Percentiles rank a stretch among this genome's conserved stretches.
phyloP scores from a whole-genome alignment of 2,888 invertebrate genomes.

The Drosophila borborema region DNA sequence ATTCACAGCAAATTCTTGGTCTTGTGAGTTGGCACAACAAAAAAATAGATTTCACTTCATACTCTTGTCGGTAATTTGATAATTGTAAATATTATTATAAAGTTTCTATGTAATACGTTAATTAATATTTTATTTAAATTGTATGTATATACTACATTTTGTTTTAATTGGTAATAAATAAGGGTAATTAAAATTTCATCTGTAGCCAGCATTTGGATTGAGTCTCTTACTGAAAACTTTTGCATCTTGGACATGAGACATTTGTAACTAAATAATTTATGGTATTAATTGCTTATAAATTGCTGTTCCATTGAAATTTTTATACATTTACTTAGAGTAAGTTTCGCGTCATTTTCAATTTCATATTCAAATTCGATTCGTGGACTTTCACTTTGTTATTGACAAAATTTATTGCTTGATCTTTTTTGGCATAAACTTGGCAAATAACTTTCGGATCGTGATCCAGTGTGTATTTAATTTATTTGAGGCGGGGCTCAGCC shows the following conservation, averaged over 20 bases:
- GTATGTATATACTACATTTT: not conserved
- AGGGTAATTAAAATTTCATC: no score
- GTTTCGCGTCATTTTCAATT: not conserved
- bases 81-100: not conserved
- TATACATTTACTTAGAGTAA: no score
- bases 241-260: not conserved
- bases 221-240: not conserved
- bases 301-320: not conserved
- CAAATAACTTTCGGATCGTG: slow-evolving; percentile 4
- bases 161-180: no score
- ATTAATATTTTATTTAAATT: not conserved
- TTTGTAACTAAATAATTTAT: not conserved
- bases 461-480: not conserved
- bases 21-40: no score
- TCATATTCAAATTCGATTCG: not conserved
- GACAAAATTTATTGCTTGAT: not conserved
- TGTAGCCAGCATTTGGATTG: no score
- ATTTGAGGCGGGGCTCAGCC: slow-evolving; percentile 7
- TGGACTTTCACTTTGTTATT: not conserved
- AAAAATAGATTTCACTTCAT: not conserved
- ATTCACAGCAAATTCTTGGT: no score
- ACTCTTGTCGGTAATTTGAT: not conserved
- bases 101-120: not conserved
- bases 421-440: not conserved
- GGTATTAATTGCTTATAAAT: not conserved